phyloP scores from a whole-genome alignment of 2,797 vertebrate genomes.

The Anniella stebbinsi region DNA sequence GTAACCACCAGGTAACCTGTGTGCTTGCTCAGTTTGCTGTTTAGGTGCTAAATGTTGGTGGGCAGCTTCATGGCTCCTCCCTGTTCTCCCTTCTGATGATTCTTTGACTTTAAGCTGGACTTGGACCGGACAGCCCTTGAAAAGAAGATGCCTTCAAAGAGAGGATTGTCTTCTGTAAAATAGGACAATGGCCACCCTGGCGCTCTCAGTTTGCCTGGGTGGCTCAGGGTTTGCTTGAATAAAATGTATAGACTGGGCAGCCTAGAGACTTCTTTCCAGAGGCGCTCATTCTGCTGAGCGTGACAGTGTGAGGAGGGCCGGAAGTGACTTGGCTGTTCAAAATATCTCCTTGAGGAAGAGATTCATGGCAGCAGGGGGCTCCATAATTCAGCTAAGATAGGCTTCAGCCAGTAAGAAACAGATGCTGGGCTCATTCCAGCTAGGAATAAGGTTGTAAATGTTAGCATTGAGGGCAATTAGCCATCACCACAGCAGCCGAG shows the following conservation, averaged over 20 bases:
- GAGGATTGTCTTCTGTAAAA: too few species aligned
- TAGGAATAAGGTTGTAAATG: conserved; percentile 35
- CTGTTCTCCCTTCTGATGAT: too few species aligned
- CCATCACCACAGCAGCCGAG: conserved; percentile 4
- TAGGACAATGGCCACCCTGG: too few species aligned
- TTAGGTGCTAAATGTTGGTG: too few species aligned
- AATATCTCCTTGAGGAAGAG: not conserved
- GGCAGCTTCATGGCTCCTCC: too few species aligned
- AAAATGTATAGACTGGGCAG: not conserved
- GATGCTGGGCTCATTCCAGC: conserved; percentile 18
- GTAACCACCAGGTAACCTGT: too few species aligned
- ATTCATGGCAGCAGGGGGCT: conserved; percentile 30
- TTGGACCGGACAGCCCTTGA: too few species aligned
- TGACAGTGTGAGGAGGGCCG: not conserved
- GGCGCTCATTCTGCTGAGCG: not conserved
- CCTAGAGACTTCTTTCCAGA: not conserved
- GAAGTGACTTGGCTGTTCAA: not conserved
- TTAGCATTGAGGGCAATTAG: conserved; percentile 24
- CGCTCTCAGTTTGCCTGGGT: too few species aligned
- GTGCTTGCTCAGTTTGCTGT: too few species aligned
- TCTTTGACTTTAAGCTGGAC: too few species aligned
- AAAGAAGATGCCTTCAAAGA: too few species aligned
- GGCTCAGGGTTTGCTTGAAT: not conserved
- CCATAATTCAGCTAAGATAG: conserved; percentile 20
- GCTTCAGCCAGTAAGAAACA: conserved; percentile 27